These are phyloP conservation scores for Drosophila borealis DNA, from an alignment of 2,888 invertebrate species.

Conservation along the genomic window DNA sequence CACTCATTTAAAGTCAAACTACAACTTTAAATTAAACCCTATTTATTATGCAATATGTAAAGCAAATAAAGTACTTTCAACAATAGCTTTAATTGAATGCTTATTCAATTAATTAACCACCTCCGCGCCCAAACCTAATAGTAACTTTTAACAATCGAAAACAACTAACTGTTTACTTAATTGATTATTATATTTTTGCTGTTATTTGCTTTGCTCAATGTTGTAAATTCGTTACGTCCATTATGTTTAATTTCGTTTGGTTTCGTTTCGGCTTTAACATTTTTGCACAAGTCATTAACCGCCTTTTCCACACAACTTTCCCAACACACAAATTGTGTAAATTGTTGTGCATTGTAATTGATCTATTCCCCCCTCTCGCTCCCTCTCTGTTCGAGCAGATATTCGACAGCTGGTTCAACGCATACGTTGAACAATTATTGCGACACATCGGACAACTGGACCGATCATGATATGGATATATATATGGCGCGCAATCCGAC, in stretches of 20 bases:
- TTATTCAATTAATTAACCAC: constrained; percentile 6
- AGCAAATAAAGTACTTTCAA: too few species aligned
- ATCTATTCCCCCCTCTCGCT: neutral
- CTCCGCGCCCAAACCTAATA: neutral
- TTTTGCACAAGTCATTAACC: constrained; percentile 50
- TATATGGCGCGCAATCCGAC: constrained; percentile 97
- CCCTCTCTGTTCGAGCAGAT: constrained; percentile 76
- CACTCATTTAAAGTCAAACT: too few species aligned
- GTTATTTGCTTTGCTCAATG: constrained; percentile 15
- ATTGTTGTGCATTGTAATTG: constrained; percentile 28
- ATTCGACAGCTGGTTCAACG: constrained; percentile 91
- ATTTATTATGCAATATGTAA: too few species aligned
- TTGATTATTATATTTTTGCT: constrained; percentile 7
- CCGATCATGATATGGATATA: constrained; percentile 97
- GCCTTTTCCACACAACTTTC: constrained; percentile 38
- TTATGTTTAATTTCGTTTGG: constrained; percentile 41
- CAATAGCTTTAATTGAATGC: neutral
- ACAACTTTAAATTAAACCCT: too few species aligned
- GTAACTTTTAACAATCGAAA: constrained; percentile 8
- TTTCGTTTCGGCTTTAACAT: constrained; percentile 18
- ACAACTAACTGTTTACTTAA: constrained; percentile 24
- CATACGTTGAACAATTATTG: constrained; percentile 94
- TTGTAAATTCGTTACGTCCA: constrained; percentile 31
- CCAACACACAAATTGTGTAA: constrained; percentile 17
- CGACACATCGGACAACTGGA: constrained; percentile 96